Evolutionary conservation across 2,113 vertebrate genomes (phyloP), one percentile per base, ranked within the genome.

Genomic region (Accipiter cooperii): DNA sequence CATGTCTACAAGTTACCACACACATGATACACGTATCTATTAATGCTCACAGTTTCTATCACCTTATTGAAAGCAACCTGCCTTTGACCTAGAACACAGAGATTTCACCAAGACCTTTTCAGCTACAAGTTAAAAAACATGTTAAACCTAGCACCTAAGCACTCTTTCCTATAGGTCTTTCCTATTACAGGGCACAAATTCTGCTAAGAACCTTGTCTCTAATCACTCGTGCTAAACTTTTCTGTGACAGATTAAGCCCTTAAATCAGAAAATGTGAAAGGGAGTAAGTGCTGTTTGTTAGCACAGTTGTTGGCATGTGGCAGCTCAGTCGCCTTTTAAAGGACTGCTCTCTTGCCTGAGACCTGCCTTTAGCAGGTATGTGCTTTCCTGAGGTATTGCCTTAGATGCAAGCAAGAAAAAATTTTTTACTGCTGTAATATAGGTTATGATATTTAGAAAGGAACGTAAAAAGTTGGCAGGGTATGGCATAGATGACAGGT

Each of bases 21-120:
- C n/a, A 63, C 7, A n/a, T 2, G 5, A 9, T 24, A 26, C 24
- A 42, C 0, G 1, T 46, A 36, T 8, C 6, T 58, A 34, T 34
- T 87, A 57, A 75, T 12, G 19, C 26, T 49, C 34, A 46, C 20
- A 40, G 15, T 64, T 63, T 52, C 38, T 54, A 12, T 57, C 55
- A 47, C 9, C 13, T 55, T 81, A 77, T 42, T 60, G 85, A 28
- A 70, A 69, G 52, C 29, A 79, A 46, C 19, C 12, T 74, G 36
- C 1, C 78, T 73, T 74, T 46, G 28, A 44, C 52, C 12, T 21
- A 46, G 36, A 69, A 38, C 40, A 65, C 31, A 38, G 34, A 52
- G 24, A 8, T 61, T 82, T 86, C 76, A 44, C n/a, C 28, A 26
- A 51, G 76, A 70, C 29, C 47, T 86, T 78, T 71, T 38, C 33